Percentiles rank a stretch among this genome's conserved stretches.
These are phyloP conservation scores for Rhipidura dahli DNA, from an alignment of 2,113 vertebrate genomes.

Conservation along the genomic window DNA sequence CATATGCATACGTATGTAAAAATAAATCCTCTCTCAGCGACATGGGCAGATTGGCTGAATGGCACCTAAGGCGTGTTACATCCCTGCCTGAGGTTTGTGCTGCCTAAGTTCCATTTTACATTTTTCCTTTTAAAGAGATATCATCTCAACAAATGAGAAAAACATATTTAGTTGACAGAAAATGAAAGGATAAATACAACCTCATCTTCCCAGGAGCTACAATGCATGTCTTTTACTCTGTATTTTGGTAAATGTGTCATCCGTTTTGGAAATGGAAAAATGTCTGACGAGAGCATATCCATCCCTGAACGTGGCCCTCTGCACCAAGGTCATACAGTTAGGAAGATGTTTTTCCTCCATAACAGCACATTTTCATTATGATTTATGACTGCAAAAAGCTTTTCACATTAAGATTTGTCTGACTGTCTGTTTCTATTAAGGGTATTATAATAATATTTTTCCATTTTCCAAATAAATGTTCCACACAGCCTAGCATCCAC, in stretches of 20 bases:
- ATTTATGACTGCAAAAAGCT: slow-evolving; percentile 74
- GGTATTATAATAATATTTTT: slow-evolving; percentile 65
- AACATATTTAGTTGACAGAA: background rate
- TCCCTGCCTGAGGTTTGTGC: background rate
- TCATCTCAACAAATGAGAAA: background rate
- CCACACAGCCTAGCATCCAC: slow-evolving; percentile 26
- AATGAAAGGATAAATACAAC: background rate
- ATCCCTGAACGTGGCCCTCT: background rate
- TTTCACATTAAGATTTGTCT: slow-evolving; percentile 80
- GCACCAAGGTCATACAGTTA: slow-evolving; percentile 26
- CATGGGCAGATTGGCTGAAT: background rate
- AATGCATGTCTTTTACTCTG: background rate
- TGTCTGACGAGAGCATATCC: background rate
- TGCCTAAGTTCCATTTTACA: background rate
- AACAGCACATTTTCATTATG: slow-evolving; percentile 64
- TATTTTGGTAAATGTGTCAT: background rate
- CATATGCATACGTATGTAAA: background rate
- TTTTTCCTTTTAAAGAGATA: background rate
- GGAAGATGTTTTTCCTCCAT: slow-evolving; percentile 60
- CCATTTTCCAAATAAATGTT: slow-evolving; percentile 73
- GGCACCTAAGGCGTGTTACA: background rate
- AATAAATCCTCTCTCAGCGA: background rate
- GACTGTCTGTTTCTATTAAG: slow-evolving; percentile 80
- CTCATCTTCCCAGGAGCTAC: background rate
- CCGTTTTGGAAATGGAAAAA: background rate